Percentiles rank a stretch among this genome's conserved stretches.
Conservation (phyloP, 2,113 vertebrate genomes). For the Orycteropus afer region DNA sequence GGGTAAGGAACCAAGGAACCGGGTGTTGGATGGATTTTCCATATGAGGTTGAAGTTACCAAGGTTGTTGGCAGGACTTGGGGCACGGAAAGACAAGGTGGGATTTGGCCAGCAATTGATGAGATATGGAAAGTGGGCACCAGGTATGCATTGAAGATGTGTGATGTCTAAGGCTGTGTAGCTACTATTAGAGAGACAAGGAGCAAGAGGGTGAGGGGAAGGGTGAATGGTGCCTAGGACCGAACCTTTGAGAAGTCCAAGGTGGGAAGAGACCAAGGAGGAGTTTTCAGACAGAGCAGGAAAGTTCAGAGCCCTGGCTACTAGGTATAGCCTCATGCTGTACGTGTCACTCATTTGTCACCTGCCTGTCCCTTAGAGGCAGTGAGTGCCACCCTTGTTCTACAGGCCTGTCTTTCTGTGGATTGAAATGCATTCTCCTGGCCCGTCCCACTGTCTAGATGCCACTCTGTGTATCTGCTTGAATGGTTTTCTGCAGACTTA, state of each 20-base stretch:
- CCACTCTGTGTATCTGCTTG: neutral
- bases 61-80: neutral
- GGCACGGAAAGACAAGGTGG: neutral
- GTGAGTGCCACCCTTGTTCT: neutral
- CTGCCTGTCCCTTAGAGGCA: neutral
- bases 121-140: neutral
- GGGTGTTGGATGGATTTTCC: neutral
- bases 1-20: neutral
- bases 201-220: too few relatives aligned
- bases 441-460: neutral
- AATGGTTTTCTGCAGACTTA: neutral
- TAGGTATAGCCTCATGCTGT: neutral
- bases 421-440: neutral
- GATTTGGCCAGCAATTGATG: neutral
- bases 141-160: neutral
- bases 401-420: neutral
- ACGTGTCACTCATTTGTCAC: neutral
- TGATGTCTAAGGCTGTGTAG: neutral
- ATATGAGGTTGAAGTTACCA: neutral
- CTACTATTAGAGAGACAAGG: fast-evolving
- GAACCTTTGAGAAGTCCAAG: neutral
- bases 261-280: neutral
- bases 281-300: neutral
- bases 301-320: neutral
- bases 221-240: neutral